phyloP scores from a whole-genome alignment of 2,797 vertebrate genomes.

The Rhincodon typus region DNA sequence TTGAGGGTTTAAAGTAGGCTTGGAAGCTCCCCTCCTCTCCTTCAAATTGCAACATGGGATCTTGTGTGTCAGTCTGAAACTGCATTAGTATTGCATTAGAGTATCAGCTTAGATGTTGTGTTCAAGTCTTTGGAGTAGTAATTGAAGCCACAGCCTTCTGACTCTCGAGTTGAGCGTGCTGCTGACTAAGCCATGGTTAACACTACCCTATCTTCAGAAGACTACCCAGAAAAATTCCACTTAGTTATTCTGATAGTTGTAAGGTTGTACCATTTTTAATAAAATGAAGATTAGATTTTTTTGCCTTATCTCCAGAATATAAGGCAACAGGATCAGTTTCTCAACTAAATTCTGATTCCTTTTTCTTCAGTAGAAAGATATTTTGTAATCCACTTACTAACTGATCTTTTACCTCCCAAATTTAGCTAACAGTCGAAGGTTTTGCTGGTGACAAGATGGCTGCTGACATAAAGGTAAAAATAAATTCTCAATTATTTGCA shows the following conservation, averaged over 20 bases:
- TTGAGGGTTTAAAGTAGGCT: not conserved
- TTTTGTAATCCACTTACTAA: not conserved
- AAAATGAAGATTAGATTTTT: not conserved
- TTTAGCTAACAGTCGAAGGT: slow-evolving; percentile 86
- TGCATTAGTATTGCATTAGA: not conserved
- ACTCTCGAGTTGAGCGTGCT: not conserved
- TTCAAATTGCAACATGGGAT: not conserved
- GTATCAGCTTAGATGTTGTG: not conserved
- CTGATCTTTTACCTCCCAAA: slow-evolving; percentile 16
- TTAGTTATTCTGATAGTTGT: not conserved
- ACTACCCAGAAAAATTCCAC: not conserved
- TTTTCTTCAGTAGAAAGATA: not conserved
- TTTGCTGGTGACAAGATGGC: slow-evolving; percentile 97
- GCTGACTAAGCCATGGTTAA: not conserved
- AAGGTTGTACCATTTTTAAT: not conserved
- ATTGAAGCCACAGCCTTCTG: not conserved
- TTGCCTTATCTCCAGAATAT: not conserved
- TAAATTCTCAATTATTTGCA: not conserved
- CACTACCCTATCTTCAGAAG: not conserved
- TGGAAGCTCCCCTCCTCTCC: not conserved
- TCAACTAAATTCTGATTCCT: not conserved
- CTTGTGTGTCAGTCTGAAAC: not conserved
- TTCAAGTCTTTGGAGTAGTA: not conserved
- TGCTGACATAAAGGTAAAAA: slow-evolving; percentile 86
- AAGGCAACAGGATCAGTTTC: not conserved